Base-by-base conservation (phyloP, 2,888 invertebrate species). In the Abscondita cerata region DNA sequence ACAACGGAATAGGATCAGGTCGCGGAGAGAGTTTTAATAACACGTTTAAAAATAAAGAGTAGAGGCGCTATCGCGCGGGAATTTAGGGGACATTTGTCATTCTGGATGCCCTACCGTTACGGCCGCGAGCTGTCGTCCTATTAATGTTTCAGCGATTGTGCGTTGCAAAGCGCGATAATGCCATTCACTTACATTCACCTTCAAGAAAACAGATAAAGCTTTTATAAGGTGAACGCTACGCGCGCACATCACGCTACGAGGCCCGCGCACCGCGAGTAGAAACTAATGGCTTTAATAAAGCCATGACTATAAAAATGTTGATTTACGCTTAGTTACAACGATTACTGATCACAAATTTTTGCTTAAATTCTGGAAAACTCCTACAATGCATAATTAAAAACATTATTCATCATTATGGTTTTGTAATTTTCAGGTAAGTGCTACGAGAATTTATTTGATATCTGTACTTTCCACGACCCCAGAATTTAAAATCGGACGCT, bases 241-340 rank as follows among this genome's bases (percentile, higher is more conserved):
- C 68, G 72, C 71, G 70, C 74, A 75, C 70, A 75, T 75, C 72
- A 70, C 72, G 72, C 75, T 73, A 72, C 70, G 66, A 68, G 70
- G 68, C 69, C 73, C 72, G 72, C 73, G 70, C 70, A 71, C 68
- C 64, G 69, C 67, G 68, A 70, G 72, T 69, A 64, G 68, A 78
- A 79, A 80, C 79, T 80, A 81, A 80, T 80, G 80, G 80, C 78
- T 80, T 80, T 81, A 80, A 81, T 81, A 81, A 81, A 80, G 79
- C 78, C 73, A 65, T 72, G 78, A 78, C 80, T 78, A 80, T 80
- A 80, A 80, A 80, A 80, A 78, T 80, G 78, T 78, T 81, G 80
- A 80, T 81, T 80, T 81, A 81, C 80, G 78, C 76, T 76, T 75
- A 77, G 77, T 78, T 77, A 75, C 76, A 76, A 73, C 76, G 76